Percentiles rank a stretch among this genome's conserved stretches.
Evolutionary conservation across 2,888 invertebrate genomes (phyloP).

Genomic region (Cancer borealis): DNA sequence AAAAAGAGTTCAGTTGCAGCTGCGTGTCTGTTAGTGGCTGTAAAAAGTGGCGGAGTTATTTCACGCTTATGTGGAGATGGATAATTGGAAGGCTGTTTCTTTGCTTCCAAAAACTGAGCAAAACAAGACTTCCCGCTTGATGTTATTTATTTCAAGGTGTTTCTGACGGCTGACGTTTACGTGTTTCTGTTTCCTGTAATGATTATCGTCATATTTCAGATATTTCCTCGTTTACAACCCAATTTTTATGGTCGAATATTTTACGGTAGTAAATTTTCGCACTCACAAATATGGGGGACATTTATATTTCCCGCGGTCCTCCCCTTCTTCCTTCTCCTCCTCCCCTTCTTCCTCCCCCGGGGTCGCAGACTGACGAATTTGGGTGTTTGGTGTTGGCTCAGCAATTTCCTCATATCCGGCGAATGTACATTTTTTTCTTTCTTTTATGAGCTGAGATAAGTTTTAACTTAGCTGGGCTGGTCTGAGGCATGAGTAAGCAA

Average conservation of each 20-base stretch:
- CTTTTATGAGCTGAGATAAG: neutral
- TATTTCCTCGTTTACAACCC: neutral
- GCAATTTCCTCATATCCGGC: neutral
- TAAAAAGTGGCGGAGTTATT: neutral
- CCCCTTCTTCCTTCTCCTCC: neutral
- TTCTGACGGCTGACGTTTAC: neutral
- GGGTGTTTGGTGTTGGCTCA: neutral
- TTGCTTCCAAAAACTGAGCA: neutral
- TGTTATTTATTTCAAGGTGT: neutral
- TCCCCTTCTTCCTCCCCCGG: neutral
- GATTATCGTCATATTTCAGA: neutral
- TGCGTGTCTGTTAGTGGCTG: neutral
- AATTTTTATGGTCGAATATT: slow-evolving; percentile 22
- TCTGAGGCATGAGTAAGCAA: neutral
- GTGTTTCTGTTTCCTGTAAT: neutral
- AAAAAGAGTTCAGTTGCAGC: neutral
- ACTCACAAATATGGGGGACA: slow-evolving; percentile 17
- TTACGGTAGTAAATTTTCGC: neutral
- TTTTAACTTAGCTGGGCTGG: neutral
- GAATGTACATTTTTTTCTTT: neutral
- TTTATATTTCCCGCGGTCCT: slow-evolving; percentile 22
- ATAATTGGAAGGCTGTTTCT: neutral
- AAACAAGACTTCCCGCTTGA: neutral
- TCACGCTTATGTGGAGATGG: neutral
- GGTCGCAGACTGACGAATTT: neutral